Evolutionary conservation across 2,888 invertebrate species (phyloP).

Genomic region (Nasonia oneida): DNA sequence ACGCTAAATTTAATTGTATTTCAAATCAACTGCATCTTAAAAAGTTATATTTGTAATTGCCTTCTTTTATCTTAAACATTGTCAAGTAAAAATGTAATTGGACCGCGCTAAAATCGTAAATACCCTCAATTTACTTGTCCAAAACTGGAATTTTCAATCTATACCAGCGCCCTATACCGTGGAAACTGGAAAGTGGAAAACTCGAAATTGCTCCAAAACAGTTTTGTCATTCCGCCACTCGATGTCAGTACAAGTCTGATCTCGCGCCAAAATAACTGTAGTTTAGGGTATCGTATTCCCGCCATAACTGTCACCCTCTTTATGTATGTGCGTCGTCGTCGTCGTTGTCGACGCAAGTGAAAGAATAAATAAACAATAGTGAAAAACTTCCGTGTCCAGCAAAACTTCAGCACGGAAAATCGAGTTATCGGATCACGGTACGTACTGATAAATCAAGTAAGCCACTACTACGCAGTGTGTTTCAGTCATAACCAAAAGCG

Average conservation of each 20-base stretch:
- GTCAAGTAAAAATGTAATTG: too few relatives aligned
- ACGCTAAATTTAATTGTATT: too few relatives aligned
- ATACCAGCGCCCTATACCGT: too few relatives aligned
- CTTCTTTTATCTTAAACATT: too few relatives aligned
- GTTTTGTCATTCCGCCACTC: conserved; percentile 74
- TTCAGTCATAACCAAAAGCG: conserved; percentile 20
- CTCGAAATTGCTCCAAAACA: neutral
- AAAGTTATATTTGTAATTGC: too few relatives aligned
- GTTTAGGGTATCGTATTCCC: conserved; percentile 41
- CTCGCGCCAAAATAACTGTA: conserved; percentile 57
- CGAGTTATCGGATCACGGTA: conserved; percentile 31
- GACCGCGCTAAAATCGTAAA: neutral
- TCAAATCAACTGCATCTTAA: too few relatives aligned
- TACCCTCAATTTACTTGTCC: neutral
- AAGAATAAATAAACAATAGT: neutral
- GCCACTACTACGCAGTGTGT: neutral
- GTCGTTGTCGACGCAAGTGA: neutral
- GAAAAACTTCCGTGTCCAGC: neutral
- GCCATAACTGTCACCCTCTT: conserved; percentile 51
- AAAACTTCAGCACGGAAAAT: neutral
- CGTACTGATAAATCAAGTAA: conserved; percentile 3
- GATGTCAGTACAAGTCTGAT: conserved; percentile 3
- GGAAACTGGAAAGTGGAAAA: neutral
- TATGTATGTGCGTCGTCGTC: neutral
- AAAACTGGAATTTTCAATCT: neutral